Evolutionary conservation across 2,888 invertebrate species (phyloP).

Genomic region (Eupeodes latifasciatus): DNA sequence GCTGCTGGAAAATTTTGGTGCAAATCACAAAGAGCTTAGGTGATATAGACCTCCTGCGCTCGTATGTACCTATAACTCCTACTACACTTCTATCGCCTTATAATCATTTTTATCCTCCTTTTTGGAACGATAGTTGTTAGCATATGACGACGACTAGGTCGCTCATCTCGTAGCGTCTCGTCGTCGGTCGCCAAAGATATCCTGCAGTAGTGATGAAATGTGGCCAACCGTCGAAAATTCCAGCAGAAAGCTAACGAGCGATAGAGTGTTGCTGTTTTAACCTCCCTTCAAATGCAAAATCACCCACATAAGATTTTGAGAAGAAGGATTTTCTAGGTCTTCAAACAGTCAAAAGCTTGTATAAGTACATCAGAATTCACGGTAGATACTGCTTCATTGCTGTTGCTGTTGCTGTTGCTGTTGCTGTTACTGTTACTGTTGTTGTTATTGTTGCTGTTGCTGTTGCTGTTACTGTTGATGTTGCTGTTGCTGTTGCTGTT

Average conservation of each 20-base stretch:
- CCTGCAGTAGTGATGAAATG: slow-evolving; percentile 65
- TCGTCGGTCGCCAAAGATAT: slow-evolving; percentile 43
- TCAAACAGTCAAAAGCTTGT: not conserved
- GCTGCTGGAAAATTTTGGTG: slow-evolving; percentile 73
- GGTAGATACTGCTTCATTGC: no score
- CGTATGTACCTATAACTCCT: slow-evolving; percentile 12
- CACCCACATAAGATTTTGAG: slow-evolving; percentile 36
- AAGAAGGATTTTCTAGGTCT: slow-evolving; percentile 4
- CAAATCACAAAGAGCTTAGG: slow-evolving; percentile 73
- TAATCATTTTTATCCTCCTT: slow-evolving; percentile 42
- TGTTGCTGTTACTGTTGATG: no score
- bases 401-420: no score
- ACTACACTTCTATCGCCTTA: slow-evolving; percentile 10
- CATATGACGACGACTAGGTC: slow-evolving; percentile 54
- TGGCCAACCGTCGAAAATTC: slow-evolving; percentile 55
- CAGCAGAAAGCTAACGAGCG: slow-evolving; percentile 52
- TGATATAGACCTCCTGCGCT: slow-evolving; percentile 7
- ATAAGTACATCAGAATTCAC: not conserved
- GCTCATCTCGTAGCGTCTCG: not conserved
- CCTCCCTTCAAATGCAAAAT: slow-evolving; percentile 26
- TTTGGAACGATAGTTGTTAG: slow-evolving; percentile 43
- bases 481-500: no score
- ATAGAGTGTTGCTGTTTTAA: slow-evolving; percentile 52
- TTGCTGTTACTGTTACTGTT: no score
- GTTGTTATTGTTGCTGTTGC: no score